phyloP scores from a whole-genome alignment of 2,888 invertebrate genomes.

The Uloborus plumipes region DNA sequence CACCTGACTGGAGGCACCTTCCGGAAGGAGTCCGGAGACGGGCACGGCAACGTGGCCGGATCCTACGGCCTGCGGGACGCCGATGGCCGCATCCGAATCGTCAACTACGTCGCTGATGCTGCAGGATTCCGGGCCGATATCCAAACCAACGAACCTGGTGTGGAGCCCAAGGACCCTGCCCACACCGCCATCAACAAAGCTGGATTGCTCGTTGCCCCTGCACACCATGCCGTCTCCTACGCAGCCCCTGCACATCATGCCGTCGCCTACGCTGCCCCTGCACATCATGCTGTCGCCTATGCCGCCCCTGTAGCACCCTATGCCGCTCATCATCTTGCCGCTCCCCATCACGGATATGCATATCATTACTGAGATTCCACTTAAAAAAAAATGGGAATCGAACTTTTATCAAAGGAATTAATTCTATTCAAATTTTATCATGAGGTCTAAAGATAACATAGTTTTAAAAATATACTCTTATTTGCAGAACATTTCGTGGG shows the following conservation, averaged over 20 bases:
- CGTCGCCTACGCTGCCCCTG: constrained; percentile 27
- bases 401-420: no score
- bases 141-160: constrained; percentile 62
- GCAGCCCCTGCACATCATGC: constrained; percentile 21
- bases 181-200: constrained; percentile 52
- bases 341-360: constrained; percentile 42
- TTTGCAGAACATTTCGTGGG: no score
- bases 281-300: background rate
- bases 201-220: constrained; percentile 21
- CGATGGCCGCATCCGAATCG: constrained; percentile 53
- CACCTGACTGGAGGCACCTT: constrained; percentile 55
- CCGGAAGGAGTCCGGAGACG: constrained; percentile 56
- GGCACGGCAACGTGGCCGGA: constrained; percentile 53
- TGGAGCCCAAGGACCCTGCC: constrained; percentile 57
- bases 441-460: no score
- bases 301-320: constrained; percentile 20
- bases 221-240: constrained; percentile 27
- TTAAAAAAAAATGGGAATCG: background rate
- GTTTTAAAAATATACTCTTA: no score
- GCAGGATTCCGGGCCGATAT: constrained; percentile 66
- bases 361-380: constrained; percentile 34
- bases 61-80: constrained; percentile 52
- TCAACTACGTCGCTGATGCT: constrained; percentile 64
- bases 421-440: no score
- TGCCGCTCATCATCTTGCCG: constrained; percentile 10